phyloP scores from a whole-genome alignment of 2,113 vertebrate species.

The Pavo muticus region DNA sequence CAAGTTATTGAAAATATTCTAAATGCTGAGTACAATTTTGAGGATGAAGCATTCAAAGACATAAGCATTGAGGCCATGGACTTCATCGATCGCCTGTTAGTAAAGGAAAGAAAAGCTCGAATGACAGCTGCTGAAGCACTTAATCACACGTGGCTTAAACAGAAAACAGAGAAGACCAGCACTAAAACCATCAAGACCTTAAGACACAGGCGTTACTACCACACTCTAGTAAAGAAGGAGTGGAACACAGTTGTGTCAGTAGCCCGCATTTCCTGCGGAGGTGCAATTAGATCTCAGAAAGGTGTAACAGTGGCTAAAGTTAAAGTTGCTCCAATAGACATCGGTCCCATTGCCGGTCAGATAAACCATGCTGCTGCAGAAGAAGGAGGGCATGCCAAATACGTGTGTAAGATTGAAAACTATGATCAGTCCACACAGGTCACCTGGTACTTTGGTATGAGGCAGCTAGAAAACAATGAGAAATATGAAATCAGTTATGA shows the following conservation, averaged over 20 bases:
- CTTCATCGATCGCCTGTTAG: conserved; percentile 92
- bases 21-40: conserved; percentile 93
- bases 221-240: conserved; percentile 92
- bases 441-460: conserved; percentile 97
- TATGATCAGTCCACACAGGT: conserved; percentile 95
- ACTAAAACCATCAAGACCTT: conserved; percentile 88
- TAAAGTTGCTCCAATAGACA: conserved; percentile 96
- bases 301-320: conserved; percentile 93
- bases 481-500: conserved; percentile 95
- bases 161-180: conserved; percentile 85
- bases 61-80: conserved; percentile 92
- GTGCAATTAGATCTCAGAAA: conserved; percentile 91
- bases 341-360: conserved; percentile 91
- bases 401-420: conserved; percentile 93
- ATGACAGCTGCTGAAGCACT: conserved; percentile 95
- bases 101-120: conserved; percentile 95
- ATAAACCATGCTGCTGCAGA: conserved; percentile 86
- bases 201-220: conserved; percentile 95
- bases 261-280: conserved; percentile 92
- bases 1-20: conserved; percentile 96
- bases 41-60: conserved; percentile 94
- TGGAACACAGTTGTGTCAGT: conserved; percentile 92
- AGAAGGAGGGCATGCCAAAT: conserved; percentile 89
- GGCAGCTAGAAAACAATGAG: conserved; percentile 90
- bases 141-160: conserved; percentile 90